Percentiles rank a stretch among this genome's conserved stretches.
These are phyloP conservation scores for Calidris pugnax DNA, from an alignment of 2,113 vertebrate species.

Conservation along the genomic window DNA sequence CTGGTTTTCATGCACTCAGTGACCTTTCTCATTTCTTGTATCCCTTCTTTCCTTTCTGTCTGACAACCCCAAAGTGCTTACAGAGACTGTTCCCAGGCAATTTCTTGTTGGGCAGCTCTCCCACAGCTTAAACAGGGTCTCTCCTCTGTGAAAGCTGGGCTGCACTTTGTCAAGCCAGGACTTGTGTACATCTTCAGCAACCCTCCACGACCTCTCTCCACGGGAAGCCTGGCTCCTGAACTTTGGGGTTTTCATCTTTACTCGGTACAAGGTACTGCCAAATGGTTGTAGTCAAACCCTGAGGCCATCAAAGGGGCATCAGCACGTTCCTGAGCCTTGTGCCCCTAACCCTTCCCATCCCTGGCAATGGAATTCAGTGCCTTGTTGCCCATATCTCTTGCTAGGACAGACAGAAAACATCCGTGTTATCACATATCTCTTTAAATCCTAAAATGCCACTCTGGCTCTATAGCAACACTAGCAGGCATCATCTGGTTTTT, in stretches of 20 bases:
- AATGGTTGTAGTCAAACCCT: background rate
- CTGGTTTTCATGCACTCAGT: background rate
- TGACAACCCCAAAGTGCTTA: background rate
- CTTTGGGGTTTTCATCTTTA: background rate
- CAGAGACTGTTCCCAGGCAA: background rate
- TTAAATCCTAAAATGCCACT: constrained; percentile 42
- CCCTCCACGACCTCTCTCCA: background rate
- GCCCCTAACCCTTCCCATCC: background rate
- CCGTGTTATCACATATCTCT: background rate
- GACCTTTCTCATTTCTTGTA: background rate
- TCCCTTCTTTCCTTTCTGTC: background rate
- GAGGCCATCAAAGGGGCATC: background rate
- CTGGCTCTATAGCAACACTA: constrained; percentile 41
- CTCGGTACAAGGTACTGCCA: background rate
- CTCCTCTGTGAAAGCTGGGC: background rate
- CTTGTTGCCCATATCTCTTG: background rate
- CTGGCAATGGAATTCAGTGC: background rate
- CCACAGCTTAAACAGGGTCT: background rate
- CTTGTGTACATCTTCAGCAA: background rate
- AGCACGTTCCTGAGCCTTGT: background rate
- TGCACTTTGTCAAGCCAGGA: background rate
- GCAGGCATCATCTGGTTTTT: constrained; percentile 1
- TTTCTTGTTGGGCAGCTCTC: background rate
- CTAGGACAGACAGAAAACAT: background rate
- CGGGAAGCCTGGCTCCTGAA: background rate